Base-by-base conservation (phyloP, 1,140 invertebrate species). In the Papilio dardanus region DNA sequence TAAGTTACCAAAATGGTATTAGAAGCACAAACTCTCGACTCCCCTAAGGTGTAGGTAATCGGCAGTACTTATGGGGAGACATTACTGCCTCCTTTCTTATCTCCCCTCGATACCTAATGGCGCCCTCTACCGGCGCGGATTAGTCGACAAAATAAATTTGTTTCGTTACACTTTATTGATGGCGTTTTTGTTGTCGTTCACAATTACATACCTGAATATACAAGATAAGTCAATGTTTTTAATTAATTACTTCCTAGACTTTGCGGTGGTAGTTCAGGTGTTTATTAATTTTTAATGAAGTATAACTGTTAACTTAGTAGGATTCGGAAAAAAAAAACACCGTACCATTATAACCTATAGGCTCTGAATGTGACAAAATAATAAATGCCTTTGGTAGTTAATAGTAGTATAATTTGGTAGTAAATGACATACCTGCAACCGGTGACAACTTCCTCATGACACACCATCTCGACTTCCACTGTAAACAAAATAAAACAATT, bases 381-480 rank as follows among this genome's bases (percentile, higher is more conserved):
- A 8, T 24, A 10, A n/a, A n/a, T n/a, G n/a, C n/a, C n/a, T n/a
- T n/a, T n/a, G 31, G 7, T 3, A 33, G n/a, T 5, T 58, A 21
- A 19, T 58, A 21, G 24, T 58, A n/a, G n/a, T n/a, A n/a, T 66
- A n/a, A 31, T 33, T n/a, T 65, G 16, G 6, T 58, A 58, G 10
- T 28, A 71, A 74, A 69, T 35, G 42, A 81, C 77, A 95, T 95
- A 97, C 96, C 97, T 96, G 97, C 96, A 76, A 97, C 96, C 75
- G 96, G 96, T 58, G 96, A 97, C 78, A 97, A 93, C 89, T 97
- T 97, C 83, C 96, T 95, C 94, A 97, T 95, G 50, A 97, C 96
- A 88, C 96, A 97, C 96, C 96, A 97, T 94, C 96, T 93, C 83
- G 95, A 95, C 89, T 97, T 97, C 97, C 96, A 97, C 96, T 97